Evolutionary conservation across 2,113 vertebrate genomes (phyloP).

Genomic region (Haliaeetus leucogaster): DNA sequence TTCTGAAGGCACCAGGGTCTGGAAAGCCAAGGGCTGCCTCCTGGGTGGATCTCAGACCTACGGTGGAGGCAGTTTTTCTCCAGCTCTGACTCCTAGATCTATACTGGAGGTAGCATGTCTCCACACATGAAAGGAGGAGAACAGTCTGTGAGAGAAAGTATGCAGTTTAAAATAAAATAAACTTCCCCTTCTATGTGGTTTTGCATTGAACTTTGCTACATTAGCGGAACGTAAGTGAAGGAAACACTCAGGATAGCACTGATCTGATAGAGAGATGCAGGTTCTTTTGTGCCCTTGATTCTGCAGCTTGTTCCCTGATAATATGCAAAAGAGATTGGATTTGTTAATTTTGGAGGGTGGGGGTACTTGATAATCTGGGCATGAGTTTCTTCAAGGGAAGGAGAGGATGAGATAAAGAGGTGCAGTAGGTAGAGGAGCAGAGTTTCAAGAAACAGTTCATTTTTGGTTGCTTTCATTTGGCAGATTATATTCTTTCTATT

Average conservation of each 20-base stretch:
- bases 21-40: neutral
- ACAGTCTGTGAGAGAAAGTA: neutral
- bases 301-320: neutral
- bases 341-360: neutral
- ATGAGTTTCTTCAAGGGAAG: neutral
- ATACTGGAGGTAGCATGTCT: neutral
- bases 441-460: neutral
- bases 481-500: neutral
- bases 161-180: neutral
- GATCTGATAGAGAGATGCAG: neutral
- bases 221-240: accelerated
- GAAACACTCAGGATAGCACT: neutral
- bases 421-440: neutral
- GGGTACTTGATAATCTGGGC: neutral
- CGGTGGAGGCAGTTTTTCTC: neutral
- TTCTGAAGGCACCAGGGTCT: neutral
- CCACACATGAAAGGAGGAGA: neutral
- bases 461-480: neutral
- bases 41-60: neutral
- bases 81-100: neutral
- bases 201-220: neutral
- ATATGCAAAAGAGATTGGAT: neutral
- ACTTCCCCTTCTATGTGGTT: neutral
- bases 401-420: neutral
- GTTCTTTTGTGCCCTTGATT: neutral